Evolutionary conservation across 2,888 invertebrate species (phyloP).

Genomic region (Lycocerus yunnanus): DNA sequence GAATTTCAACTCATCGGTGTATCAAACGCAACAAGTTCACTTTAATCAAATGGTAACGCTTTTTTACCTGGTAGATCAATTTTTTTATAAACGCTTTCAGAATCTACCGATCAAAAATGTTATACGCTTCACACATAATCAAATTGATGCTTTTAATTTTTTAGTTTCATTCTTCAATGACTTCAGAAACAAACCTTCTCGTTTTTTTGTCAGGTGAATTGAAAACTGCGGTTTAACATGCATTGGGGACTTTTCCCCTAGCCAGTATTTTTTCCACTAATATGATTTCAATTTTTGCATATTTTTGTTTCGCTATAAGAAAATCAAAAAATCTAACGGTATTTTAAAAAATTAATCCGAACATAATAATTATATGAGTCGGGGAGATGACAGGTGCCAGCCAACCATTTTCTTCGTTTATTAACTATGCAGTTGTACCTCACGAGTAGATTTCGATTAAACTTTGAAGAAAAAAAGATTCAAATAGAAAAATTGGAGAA

Average conservation of each 20-base stretch:
- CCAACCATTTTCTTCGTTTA: no score
- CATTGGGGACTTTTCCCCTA: no score
- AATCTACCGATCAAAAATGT: neutral
- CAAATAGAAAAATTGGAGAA: no score
- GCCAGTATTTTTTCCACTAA: neutral
- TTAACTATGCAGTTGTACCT: no score
- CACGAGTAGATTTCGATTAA: no score
- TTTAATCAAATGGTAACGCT: neutral
- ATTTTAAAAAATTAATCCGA: no score
- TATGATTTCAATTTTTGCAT: neutral
- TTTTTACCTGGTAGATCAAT: neutral
- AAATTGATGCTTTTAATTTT: neutral
- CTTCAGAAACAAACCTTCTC: neutral
- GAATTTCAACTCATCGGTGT: neutral
- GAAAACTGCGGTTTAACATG: neutral
- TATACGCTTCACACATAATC: neutral
- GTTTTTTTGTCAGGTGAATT: neutral
- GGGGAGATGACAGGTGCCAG: no score
- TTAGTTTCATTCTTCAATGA: neutral
- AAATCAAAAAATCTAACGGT: no score
- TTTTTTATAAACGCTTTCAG: neutral
- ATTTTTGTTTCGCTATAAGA: no score
- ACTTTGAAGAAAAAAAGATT: no score
- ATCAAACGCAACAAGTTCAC: neutral
- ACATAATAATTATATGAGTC: no score